phyloP scores from a whole-genome alignment of 2,113 vertebrate genomes.

The Centrocercus urophasianus region DNA sequence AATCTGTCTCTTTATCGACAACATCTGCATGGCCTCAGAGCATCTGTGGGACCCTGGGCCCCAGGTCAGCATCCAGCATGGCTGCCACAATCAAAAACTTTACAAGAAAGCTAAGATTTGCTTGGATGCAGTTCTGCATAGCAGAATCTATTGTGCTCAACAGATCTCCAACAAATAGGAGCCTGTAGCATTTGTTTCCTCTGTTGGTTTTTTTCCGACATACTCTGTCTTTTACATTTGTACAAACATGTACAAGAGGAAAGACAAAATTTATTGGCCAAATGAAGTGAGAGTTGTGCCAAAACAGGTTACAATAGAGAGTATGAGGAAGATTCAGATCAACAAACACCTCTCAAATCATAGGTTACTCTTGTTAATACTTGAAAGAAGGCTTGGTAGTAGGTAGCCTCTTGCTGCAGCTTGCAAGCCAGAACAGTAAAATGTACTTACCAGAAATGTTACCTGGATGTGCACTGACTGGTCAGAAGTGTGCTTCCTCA shows the following conservation, averaged over 20 bases:
- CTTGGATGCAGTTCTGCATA: background rate
- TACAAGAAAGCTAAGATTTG: background rate
- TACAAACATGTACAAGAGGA: conserved; percentile 20
- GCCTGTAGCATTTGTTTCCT: background rate
- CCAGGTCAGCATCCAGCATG: background rate
- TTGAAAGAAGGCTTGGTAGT: conserved; percentile 9
- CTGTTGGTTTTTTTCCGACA: background rate
- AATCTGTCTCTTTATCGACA: background rate
- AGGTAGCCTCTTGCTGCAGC: background rate
- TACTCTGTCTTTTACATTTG: background rate
- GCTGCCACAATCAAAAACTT: background rate
- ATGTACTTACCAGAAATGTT: background rate
- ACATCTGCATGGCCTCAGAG: background rate
- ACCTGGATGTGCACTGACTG: background rate
- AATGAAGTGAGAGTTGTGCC: background rate
- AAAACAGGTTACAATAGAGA: conserved; percentile 38
- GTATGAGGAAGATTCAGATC: conserved; percentile 17
- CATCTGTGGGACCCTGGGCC: background rate
- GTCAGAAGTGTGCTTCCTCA: background rate
- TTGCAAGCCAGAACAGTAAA: background rate
- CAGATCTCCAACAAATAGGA: background rate
- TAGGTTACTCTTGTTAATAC: conserved; percentile 20
- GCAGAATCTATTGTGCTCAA: background rate
- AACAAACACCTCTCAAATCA: conserved; percentile 34
- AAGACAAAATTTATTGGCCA: conserved; percentile 22